Base-by-base conservation (phyloP, 2,888 invertebrate genomes). In the Gortyna flavago region DNA sequence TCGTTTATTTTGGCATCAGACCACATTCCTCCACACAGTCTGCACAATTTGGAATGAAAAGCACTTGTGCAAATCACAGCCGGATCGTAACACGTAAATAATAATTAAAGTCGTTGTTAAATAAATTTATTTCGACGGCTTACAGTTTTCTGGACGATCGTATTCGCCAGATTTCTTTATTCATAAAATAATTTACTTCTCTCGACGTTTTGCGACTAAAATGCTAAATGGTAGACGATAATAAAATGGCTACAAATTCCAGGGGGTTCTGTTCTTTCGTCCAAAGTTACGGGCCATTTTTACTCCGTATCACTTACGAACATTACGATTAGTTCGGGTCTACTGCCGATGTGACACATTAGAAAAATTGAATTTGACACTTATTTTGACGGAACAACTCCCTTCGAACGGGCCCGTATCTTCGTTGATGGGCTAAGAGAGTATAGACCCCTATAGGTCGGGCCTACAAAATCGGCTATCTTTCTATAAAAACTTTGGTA, bases 1-100 rank as follows among this genome's bases (percentile, higher is more conserved):
- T 59, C 73, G 77, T 78, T 72, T 77, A 51, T 66, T 77, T 82
- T 87, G 85, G 87, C 85, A 87, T 54, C 75, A 25, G 41, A 85
- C 76, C 75, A 78, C 75, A 85, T 86, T 87, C 80, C 72, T 78
- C 44, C 21, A 38, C 79, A 51, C 77, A 64, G 72, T 74, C 72
- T 76, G 70, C 44, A 74, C 70, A 71, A 78, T 77, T 81, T 78
- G 85, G 75, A 80, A 85, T 76, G 69, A 77, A 73, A 82, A 78
- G 68, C 80, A 86, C 83, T 87, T 79, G 76, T 80, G 75, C 72
- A 85, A 87, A 87, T 87, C 85, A 78, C 87, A 73, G 41, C 29
- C 54, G 41, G 75, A 51, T 82, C 72, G 79, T 66, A 74, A 72
- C 72, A 76, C 72, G 80, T 85, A 87, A 77, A 85, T 83, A 78